phyloP scores from a whole-genome alignment of 2,888 invertebrate genomes.

The Caradrina kadenii region DNA sequence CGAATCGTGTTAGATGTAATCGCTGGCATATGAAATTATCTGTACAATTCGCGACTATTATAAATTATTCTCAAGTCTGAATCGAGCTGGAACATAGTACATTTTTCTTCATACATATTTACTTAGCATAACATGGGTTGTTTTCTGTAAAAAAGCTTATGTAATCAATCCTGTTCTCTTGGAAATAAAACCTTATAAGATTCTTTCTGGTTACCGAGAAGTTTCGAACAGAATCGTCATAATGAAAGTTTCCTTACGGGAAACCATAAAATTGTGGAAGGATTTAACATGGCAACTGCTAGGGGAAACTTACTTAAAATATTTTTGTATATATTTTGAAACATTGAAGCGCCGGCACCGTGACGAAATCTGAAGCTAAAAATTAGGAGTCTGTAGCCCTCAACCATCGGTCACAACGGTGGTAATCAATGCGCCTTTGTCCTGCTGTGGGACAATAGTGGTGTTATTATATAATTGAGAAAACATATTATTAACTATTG shows the following conservation, averaged over 20 bases:
- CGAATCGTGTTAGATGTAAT: background rate
- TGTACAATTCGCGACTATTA: constrained; percentile 3
- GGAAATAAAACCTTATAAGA: background rate
- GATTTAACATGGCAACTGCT: no score
- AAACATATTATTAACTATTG: constrained; percentile 7
- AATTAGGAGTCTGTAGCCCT: no score
- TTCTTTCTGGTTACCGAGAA: background rate
- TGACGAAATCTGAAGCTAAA: background rate
- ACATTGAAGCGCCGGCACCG: background rate
- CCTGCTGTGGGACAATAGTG: background rate
- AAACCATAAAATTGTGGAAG: background rate
- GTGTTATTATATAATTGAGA: background rate
- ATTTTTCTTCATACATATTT: constrained; percentile 16
- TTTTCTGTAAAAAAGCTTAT: background rate
- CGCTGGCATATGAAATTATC: constrained; percentile 24
- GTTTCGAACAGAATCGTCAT: background rate
- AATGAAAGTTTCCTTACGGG: background rate
- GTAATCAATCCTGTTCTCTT: background rate
- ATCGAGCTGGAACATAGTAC: background rate
- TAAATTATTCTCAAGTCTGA: constrained; percentile 10
- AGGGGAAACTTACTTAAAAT: background rate
- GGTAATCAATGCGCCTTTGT: constrained; percentile 6
- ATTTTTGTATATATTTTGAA: background rate
- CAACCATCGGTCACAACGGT: background rate
- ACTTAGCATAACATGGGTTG: background rate